Percentiles rank a stretch among this genome's conserved stretches.
Conservation (phyloP, 2,797 vertebrate species). For the Danio albolineatus region DNA sequence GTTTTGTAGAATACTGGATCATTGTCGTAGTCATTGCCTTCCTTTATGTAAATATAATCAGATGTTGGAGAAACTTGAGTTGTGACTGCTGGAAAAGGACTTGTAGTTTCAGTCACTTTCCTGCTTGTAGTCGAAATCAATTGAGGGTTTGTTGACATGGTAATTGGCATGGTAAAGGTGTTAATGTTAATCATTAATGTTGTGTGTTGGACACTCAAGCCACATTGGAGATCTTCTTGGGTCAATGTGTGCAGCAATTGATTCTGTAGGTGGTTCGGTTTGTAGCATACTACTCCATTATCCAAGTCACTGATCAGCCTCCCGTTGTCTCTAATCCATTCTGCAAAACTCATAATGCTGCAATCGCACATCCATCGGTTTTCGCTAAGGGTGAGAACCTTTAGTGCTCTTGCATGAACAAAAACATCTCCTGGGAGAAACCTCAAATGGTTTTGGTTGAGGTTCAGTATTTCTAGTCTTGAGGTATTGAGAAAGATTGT, state of each 20-base stretch:
- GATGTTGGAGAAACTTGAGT: background rate
- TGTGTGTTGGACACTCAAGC: background rate
- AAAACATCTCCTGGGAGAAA: constrained; percentile 73
- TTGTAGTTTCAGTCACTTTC: background rate
- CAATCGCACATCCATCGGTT: constrained; percentile 89
- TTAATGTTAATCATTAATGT: background rate
- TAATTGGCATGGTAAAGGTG: background rate
- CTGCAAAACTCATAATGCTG: constrained; percentile 75
- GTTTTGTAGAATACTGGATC: constrained; percentile 59
- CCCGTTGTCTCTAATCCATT: constrained; percentile 79
- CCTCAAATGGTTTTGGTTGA: constrained; percentile 68
- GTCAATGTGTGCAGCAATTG: constrained; percentile 63
- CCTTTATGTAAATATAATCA: background rate
- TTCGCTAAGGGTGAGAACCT: constrained; percentile 63
- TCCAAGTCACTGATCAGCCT: constrained; percentile 60
- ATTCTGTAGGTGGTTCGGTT: constrained; percentile 53
- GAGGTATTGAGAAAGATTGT: constrained; percentile 75
- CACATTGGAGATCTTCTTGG: constrained; percentile 46
- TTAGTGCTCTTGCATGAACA: constrained; percentile 55
- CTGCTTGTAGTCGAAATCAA: background rate
- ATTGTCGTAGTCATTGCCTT: rapidly evolving
- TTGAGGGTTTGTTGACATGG: background rate
- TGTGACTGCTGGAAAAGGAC: background rate
- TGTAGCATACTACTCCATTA: constrained; percentile 64
- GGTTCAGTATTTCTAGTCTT: constrained; percentile 70